These are phyloP conservation scores for Pangasius mekongensis DNA, from an alignment of 2,797 vertebrate genomes.

Conservation along the genomic window DNA sequence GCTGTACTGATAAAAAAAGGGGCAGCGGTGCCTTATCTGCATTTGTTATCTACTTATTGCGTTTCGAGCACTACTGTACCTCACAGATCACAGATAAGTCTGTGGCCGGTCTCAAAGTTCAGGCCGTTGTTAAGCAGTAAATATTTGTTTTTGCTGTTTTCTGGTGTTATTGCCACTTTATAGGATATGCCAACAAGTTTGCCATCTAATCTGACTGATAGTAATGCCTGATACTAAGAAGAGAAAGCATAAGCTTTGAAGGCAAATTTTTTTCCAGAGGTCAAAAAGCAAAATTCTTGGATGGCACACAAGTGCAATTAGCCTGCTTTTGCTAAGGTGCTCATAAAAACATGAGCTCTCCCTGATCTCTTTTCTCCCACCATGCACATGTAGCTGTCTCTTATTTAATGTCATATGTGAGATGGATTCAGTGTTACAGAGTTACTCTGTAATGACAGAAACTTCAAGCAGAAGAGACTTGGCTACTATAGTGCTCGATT, in stretches of 20 bases:
- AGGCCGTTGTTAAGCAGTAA: constrained; percentile 61
- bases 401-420: constrained; percentile 43
- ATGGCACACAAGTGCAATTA: not conserved
- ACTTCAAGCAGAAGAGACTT: constrained; percentile 34
- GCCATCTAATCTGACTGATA: constrained; percentile 68
- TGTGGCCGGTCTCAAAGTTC: constrained; percentile 69
- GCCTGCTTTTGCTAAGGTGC: constrained; percentile 3
- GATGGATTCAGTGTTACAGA: constrained; percentile 50
- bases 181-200: constrained; percentile 51
- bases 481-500: constrained; percentile 63
- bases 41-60: constrained; percentile 64
- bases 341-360: not conserved
- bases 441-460: constrained; percentile 38
- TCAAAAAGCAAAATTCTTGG: constrained; percentile 32
- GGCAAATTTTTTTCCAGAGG: constrained; percentile 32
- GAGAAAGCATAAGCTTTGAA: constrained; percentile 61
- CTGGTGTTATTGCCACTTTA: constrained; percentile 58
- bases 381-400: not conserved
- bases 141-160: constrained; percentile 66
- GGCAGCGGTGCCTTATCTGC: constrained; percentile 64
- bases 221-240: constrained; percentile 62
- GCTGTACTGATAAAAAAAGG: constrained; percentile 55
- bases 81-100: constrained; percentile 51
- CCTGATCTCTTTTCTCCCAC: not conserved
- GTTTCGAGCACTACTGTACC: constrained; percentile 64